Evolutionary conservation across 2,888 invertebrate genomes (phyloP).

Genomic region (Dichetophora obliterata): DNA sequence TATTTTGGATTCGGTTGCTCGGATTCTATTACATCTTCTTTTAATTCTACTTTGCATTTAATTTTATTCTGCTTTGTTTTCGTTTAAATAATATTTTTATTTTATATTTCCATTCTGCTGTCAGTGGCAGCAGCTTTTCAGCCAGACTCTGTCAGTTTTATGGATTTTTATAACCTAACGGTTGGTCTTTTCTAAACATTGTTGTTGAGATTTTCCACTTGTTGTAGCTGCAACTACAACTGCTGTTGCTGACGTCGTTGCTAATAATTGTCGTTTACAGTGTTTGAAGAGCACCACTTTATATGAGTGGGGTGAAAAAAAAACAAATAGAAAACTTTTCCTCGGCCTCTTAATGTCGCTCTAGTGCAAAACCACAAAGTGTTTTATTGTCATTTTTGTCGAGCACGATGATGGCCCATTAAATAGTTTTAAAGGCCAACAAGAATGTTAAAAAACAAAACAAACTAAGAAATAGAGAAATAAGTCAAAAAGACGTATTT

Average conservation of each 20-base stretch:
- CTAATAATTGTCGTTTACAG: conserved; percentile 5
- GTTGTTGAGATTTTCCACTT: neutral
- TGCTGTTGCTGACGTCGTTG: conserved; percentile 8
- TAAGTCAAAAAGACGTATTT: neutral
- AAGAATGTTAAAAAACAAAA: neutral
- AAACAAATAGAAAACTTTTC: neutral
- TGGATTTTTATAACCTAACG: conserved; percentile 7
- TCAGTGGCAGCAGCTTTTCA: neutral
- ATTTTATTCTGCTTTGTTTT: neutral
- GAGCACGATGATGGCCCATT: too few relatives aligned
- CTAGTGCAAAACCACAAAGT: neutral
- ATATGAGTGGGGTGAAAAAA: neutral
- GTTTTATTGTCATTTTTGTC: conserved; percentile 22
- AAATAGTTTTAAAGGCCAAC: too few relatives aligned
- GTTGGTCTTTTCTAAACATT: neutral
- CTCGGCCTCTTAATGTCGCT: too few relatives aligned
- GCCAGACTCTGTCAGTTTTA: conserved; percentile 18
- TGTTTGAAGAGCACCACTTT: neutral
- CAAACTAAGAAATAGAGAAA: neutral
- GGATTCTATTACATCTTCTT: neutral
- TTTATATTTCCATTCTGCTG: neutral
- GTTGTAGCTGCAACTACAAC: neutral
- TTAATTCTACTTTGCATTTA: neutral
- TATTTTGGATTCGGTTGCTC: too few relatives aligned
- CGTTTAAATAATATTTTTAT: neutral